Conservation (phyloP, 1,140 invertebrate genomes). For the Nasonia vitripennis region DNA sequence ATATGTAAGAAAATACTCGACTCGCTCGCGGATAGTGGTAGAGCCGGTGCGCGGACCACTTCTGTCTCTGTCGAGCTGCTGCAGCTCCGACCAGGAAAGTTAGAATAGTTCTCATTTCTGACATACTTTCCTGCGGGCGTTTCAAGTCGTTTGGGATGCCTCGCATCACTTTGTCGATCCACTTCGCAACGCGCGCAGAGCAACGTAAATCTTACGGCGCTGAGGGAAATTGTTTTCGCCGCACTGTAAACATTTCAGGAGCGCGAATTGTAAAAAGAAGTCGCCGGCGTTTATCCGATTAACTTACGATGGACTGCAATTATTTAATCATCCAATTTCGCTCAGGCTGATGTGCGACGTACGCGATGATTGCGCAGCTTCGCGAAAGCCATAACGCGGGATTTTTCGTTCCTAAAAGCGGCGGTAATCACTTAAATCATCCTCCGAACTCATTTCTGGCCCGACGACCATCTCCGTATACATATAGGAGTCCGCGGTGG, state of each 20-base stretch:
- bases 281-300: not conserved
- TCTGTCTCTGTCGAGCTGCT: not conserved
- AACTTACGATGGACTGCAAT: constrained; percentile 4
- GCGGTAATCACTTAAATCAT: not conserved
- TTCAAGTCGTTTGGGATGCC: constrained; percentile 47
- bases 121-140: constrained; percentile 57
- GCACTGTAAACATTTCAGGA: constrained; percentile 20
- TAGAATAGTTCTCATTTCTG: constrained; percentile 59
- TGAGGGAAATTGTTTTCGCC: constrained; percentile 20
- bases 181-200: constrained; percentile 14
- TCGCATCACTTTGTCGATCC: constrained; percentile 41
- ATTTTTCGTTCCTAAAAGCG: not conserved
- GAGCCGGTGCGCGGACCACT: not conserved
- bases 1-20: constrained; percentile 13
- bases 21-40: not conserved
- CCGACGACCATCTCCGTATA: too few relatives aligned
- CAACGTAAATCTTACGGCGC: constrained; percentile 44
- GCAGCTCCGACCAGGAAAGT: constrained; percentile 53
- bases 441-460: not conserved
- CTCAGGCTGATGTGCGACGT: not conserved
- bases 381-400: too few relatives aligned
- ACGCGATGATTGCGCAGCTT: too few relatives aligned
- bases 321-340: not conserved
- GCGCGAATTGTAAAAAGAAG: constrained; percentile 35
- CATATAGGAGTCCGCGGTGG: too few relatives aligned